Base-by-base conservation (phyloP, 2,888 invertebrate species). In the Lithodes maja region DNA sequence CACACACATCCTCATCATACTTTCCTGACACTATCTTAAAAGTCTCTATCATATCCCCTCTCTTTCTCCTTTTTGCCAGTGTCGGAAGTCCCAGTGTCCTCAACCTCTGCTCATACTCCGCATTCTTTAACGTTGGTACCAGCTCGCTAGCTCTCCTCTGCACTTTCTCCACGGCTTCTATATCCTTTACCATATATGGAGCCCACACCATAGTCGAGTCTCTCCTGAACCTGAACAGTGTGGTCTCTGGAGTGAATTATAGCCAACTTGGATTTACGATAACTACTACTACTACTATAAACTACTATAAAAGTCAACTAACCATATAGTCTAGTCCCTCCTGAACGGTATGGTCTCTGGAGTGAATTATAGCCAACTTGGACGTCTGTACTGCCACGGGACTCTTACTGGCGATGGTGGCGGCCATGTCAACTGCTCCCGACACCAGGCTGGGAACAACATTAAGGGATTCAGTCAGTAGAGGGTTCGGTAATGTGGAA, bases 381-480 rank as follows among this genome's bases (percentile, higher is more conserved):
- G 98, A 97, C 2, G 96, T 96, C 93, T 99, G 99, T 0, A 99
- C 96, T 0, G 99, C 99, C 2, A 99, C 96, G 0, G 99, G 99
- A 94, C 98, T 98, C 94, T 98, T 98, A 3, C 94, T 93, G 0
- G 99, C 97, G 92, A 99, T 99, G 61, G 94, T 93, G 92, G 95
- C 95, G 0, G 99, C 99, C 82, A 97, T 92, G 3, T 95, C 95
- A 1, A 98, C 86, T 0, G 97, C 97, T 83, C 95, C 96, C 49
- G 95, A 94, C n/a, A 98, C 92, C 93, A 98, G 95, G 49, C 96
- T 97, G 82, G 53, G 82, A 79, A 80, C 33, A 33, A 33, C 33
- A 33, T 33, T 33, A 33, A 33, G 33, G 33, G 33, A 33, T 5
- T 15, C 3, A 12, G 50, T 15, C 52, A 79, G 12, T 79, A 33